Base-by-base conservation (phyloP, 2,113 vertebrate species). In the Burhinus oedicnemus region DNA sequence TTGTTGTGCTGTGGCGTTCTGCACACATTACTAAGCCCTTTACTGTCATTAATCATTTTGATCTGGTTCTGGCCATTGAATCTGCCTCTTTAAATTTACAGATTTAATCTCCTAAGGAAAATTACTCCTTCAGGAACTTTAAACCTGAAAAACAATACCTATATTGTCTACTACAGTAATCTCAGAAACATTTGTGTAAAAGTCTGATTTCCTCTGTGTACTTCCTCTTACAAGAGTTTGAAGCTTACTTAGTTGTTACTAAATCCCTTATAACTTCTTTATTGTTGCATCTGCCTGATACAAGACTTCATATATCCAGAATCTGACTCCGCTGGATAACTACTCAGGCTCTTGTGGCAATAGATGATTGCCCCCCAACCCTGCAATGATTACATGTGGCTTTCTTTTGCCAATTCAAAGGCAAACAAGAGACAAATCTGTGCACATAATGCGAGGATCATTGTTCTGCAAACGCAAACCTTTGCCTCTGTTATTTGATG, bases 41-140 rank as follows among this genome's bases (percentile, higher is more conserved):
- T 45, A 42, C 8, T 66, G 54, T 27, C 91, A 51, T 91, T 94
- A 91, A 87, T 96, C 2, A 85, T 93, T 97, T 96, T 88, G 96
- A 84, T 95, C 62, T 96, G 9, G 8, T 83, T 87, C 75, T 96
- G 69, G 19, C 44, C 83, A 55, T 79, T 96, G 75, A 78, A 52
- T 97, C 75, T 95, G 64, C 71, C 74, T 93, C 29, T 87, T 94
- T 96, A 66, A 97, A 97, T 97, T 96, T 98, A 97, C 96, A 74
- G 94, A 96, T 76, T 97, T 97, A 96, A 95, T 98, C 65, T 97
- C 9, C 55, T 83, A 95, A 89, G 23, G 69, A 86, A 96, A 97
- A 97, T 83, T 6, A 85, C 89, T 96, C 96, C 93, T 97, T 27
- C 34, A 96, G 95, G 85, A 97, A 96, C 72, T 94, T 97, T 95